These are phyloP conservation scores for Stictonetta naevosa DNA, from an alignment of 2,113 vertebrate genomes.

Conservation along the genomic window DNA sequence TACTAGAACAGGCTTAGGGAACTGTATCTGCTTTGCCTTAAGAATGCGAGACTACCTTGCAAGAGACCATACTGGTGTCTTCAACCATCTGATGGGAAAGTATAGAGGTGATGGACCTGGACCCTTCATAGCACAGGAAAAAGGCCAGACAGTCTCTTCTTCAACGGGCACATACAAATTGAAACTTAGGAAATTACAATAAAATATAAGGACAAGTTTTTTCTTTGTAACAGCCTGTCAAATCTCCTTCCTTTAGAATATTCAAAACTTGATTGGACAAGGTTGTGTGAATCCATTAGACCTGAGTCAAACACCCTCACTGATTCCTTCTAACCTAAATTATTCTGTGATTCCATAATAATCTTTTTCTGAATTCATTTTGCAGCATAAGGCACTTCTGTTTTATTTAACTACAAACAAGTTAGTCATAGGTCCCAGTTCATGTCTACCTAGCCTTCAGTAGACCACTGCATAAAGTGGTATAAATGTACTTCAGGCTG, in stretches of 20 bases:
- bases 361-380: neutral
- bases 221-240: neutral
- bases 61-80: neutral
- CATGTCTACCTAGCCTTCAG: neutral
- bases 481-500: neutral
- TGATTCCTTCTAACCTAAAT: neutral
- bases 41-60: neutral
- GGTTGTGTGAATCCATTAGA: neutral
- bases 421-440: rapidly evolving
- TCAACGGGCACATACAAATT: neutral
- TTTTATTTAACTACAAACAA: neutral
- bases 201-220: neutral
- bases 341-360: neutral
- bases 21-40: neutral
- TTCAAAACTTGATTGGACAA: neutral
- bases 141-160: neutral
- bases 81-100: neutral
- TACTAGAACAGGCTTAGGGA: neutral
- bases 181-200: neutral
- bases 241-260: neutral
- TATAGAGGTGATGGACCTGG: neutral
- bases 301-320: neutral
- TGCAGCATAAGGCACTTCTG: neutral
- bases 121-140: neutral
- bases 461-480: too few relatives aligned